phyloP scores from a whole-genome alignment of 2,888 invertebrate species.

The Diabrotica balteata region DNA sequence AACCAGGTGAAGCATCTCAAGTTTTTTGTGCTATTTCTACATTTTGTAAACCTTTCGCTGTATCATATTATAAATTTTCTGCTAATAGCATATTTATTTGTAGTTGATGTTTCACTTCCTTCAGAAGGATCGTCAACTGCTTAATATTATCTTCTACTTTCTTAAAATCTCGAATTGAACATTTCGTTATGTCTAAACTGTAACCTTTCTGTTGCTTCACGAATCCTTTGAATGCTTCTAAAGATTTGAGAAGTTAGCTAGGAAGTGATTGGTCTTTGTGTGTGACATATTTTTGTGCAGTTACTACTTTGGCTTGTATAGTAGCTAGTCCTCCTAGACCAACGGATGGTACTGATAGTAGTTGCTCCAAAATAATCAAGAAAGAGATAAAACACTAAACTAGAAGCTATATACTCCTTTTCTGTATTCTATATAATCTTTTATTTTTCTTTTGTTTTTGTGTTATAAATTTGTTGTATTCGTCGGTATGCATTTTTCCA shows the following conservation, averaged over 20 bases:
- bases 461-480: no score
- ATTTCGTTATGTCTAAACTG: slow-evolving; percentile 47
- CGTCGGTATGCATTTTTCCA: no score
- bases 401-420: no score
- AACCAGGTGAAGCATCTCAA: slow-evolving; percentile 76
- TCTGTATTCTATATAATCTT: no score
- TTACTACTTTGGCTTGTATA: slow-evolving; percentile 57
- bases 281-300: slow-evolving; percentile 62
- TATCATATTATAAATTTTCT: slow-evolving; percentile 74
- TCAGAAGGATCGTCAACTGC: slow-evolving; percentile 65
- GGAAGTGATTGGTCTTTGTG: slow-evolving; percentile 74
- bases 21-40: slow-evolving; percentile 82
- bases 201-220: slow-evolving; percentile 85
- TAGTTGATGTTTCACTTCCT: slow-evolving; percentile 69
- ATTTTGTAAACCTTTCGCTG: slow-evolving; percentile 74
- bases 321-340: slow-evolving; percentile 79
- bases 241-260: slow-evolving; percentile 77
- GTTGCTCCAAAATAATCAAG: no score
- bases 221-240: slow-evolving; percentile 82
- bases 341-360: slow-evolving; percentile 42
- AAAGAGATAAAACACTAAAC: no score
- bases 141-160: slow-evolving; percentile 71
- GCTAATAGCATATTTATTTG: slow-evolving; percentile 68
- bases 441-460: no score
- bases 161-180: slow-evolving; percentile 68